Percentiles rank a stretch among this genome's conserved stretches.
These are phyloP conservation scores for Campylomormyrus tamandua DNA, from an alignment of 2,113 vertebrate species.

Conservation along the genomic window DNA sequence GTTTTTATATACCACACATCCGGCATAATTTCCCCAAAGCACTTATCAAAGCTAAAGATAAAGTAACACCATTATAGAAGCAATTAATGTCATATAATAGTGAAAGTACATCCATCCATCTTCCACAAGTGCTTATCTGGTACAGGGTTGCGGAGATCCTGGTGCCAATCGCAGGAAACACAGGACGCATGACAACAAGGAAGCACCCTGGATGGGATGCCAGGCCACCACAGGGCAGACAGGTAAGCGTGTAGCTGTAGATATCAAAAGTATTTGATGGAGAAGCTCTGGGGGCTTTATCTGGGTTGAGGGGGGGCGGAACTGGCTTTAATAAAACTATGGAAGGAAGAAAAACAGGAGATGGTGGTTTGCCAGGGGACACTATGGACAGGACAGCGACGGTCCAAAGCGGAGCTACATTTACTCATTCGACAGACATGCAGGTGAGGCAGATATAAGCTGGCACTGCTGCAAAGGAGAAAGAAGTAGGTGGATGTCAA, in stretches of 20 bases:
- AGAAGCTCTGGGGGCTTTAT: neutral
- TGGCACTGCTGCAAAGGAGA: neutral
- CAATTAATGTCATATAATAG: neutral
- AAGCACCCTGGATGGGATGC: neutral
- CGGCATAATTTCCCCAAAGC: neutral
- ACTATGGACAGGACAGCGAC: neutral
- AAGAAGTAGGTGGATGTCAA: neutral
- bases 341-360: neutral
- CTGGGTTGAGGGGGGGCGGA: neutral
- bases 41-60: neutral
- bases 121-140: neutral
- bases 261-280: neutral
- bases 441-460: neutral
- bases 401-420: neutral
- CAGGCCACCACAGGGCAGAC: neutral
- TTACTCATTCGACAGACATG: neutral
- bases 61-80: neutral
- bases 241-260: neutral
- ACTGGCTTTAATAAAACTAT: neutral
- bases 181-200: neutral
- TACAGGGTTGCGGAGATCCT: neutral
- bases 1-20: neutral
- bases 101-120: neutral
- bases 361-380: neutral
- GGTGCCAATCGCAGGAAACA: neutral